A percentile compares a stretch with the other conserved stretches of the same genome.
Evolutionary conservation across 2,888 invertebrate genomes (phyloP).

Genomic region (Lithosia quadra): DNA sequence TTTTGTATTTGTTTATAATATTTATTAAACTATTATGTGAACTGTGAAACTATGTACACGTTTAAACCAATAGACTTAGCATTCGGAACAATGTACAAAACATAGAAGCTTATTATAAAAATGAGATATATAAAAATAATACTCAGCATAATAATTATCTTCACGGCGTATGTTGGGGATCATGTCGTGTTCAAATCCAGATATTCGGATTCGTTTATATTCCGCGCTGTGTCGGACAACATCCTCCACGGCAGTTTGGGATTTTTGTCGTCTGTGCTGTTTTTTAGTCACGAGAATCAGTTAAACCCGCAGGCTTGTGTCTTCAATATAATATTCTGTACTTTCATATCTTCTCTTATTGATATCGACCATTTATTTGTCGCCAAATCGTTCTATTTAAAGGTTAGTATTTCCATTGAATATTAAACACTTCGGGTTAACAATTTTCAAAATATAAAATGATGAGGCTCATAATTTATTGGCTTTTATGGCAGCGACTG

Average conservation of each 20-base stretch:
- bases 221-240: constrained; percentile 71
- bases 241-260: constrained; percentile 70
- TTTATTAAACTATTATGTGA: neutral
- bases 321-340: constrained; percentile 68
- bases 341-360: constrained; percentile 69
- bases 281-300: constrained; percentile 66
- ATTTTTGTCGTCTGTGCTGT: constrained; percentile 67
- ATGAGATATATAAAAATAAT: constrained; percentile 66
- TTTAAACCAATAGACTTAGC: neutral
- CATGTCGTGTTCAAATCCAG: constrained; percentile 74
- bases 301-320: constrained; percentile 52
- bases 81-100: constrained; percentile 11
- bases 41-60: neutral
- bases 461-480: too few relatives aligned
- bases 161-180: constrained; percentile 69
- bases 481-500: too few relatives aligned
- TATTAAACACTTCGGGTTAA: neutral
- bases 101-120: constrained; percentile 22
- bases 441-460: neutral
- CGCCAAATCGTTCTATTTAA: constrained; percentile 71
- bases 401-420: constrained; percentile 59
- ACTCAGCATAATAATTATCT: constrained; percentile 59
- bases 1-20: neutral
- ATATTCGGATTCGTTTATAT: constrained; percentile 64
- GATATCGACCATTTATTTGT: constrained; percentile 78